A percentile compares a stretch with the other conserved stretches of the same genome.
Conservation (phyloP, 92 coral and sea anemone species). For the Palythoa heliodiscus region DNA sequence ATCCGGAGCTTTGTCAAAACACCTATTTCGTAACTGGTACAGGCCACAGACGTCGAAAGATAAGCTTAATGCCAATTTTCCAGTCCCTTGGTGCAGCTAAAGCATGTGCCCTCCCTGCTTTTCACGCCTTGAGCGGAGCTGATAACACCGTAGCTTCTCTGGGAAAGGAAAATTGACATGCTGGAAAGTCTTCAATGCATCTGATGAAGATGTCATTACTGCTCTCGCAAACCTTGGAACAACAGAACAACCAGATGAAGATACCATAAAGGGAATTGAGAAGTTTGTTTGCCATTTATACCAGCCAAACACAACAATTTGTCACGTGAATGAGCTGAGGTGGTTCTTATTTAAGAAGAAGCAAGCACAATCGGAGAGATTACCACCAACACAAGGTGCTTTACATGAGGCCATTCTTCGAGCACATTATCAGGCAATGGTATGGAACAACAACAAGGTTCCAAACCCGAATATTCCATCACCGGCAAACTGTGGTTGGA, state of each 20-base stretch:
- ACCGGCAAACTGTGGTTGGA: slow-evolving; percentile 19
- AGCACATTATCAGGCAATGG: slow-evolving; percentile 11
- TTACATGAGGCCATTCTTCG: slow-evolving; percentile 1
- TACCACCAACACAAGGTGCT: slow-evolving; percentile 20
- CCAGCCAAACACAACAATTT: slow-evolving; percentile 8
- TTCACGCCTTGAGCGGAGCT: slow-evolving; percentile 49
- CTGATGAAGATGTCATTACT: slow-evolving; percentile 26
- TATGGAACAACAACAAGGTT: background rate
- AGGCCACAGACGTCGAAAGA: slow-evolving; percentile 44
- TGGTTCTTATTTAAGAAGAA: slow-evolving; percentile 25
- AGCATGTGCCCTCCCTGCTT: slow-evolving; percentile 52
- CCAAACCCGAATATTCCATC: slow-evolving; percentile 6
- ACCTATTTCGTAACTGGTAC: slow-evolving; percentile 41
- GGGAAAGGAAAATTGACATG: slow-evolving; percentile 15
- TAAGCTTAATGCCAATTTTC: slow-evolving; percentile 28
- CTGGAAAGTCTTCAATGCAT: slow-evolving; percentile 16
- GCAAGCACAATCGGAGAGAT: slow-evolving; percentile 40
- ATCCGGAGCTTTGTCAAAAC: slow-evolving; percentile 37
- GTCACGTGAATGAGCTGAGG: slow-evolving; percentile 22
- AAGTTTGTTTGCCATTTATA: slow-evolving; percentile 21
- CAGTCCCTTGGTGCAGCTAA: slow-evolving; percentile 45
- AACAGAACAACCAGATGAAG: slow-evolving; percentile 1
- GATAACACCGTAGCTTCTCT: slow-evolving; percentile 43
- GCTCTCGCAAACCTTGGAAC: slow-evolving; percentile 10
- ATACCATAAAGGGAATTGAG: background rate